Evolutionary conservation across 2,888 invertebrate genomes (phyloP), one percentile per base, ranked within the genome.

Genomic region (Noctua fimbriata): DNA sequence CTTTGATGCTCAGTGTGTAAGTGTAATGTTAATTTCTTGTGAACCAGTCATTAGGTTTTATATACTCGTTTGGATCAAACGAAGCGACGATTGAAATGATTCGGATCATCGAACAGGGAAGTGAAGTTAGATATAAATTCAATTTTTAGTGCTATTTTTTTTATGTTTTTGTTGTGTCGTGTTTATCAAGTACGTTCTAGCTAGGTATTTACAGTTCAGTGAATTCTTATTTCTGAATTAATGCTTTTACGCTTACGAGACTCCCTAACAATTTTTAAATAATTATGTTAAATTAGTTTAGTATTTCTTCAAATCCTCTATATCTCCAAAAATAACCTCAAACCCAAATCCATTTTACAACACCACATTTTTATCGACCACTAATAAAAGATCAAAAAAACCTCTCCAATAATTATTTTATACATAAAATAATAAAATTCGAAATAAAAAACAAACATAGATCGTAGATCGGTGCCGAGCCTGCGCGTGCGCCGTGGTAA

Each of bases 401-500:
- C 65, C 65, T 74, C 47, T 55, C 85, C 85, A 87, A 87, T 85
- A 69, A 84, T 75, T 76, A 67, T 58, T 78, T 82, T 77, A 78
- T 41, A 72, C 58, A 84, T 69, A 67, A 71, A 71, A n/a, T 44
- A 74, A 82, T 72, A 73, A 81, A 82, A 77, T 18, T 6, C 6
- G 24, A 41, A 55, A 58, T 76, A 70, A 87, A 88, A 84, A 84
- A 86, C 86, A 88, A 87, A 85, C 85, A 84, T 72, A 80, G 81
- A 88, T 84, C 79, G 85, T 84, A 73, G 87, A 84, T 83, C 73
- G 81, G 41, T 44, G 81, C 81, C 71, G 82, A 24, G 78, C 73
- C 89, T 92, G 93, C 93, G 93, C 94, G 91, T 88, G 92, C 92
- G 90, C 87, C 85, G 90, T 87, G 84, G 88, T 88, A 90, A 94